phyloP scores from a whole-genome alignment of 2,888 invertebrate genomes.

The Latrodectus elegans region DNA sequence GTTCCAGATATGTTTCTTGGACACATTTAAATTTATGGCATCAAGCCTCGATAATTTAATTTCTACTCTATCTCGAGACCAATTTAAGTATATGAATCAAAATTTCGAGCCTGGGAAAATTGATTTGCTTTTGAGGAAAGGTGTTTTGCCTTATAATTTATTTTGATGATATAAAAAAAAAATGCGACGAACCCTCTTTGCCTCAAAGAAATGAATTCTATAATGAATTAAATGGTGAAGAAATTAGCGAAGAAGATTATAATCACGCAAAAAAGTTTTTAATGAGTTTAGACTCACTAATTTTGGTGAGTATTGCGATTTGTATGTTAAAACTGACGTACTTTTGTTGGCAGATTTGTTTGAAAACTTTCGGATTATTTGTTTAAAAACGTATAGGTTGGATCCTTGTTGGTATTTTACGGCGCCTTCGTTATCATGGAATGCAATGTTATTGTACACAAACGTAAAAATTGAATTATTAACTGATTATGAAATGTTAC shows the following conservation, averaged over 20 bases:
- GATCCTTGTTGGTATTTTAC: conserved; percentile 72
- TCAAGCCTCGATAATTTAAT: neutral
- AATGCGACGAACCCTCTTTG: neutral
- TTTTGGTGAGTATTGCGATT: conserved; percentile 71
- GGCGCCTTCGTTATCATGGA: conserved; percentile 73
- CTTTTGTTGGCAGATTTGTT: conserved; percentile 73
- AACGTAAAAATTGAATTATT: conserved; percentile 72
- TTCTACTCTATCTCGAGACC: neutral
- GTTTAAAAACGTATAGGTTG: conserved; percentile 71
- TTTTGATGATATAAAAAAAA: neutral
- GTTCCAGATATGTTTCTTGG: neutral
- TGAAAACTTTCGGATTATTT: conserved; percentile 73
- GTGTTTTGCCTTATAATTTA: no score
- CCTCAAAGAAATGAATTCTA: conserved; percentile 1
- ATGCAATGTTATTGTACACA: conserved; percentile 72
- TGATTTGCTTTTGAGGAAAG: no score
- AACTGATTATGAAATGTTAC: conserved; percentile 72
- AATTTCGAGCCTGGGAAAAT: no score
- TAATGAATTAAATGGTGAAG: no score
- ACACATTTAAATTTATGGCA: neutral
- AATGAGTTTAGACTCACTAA: no score
- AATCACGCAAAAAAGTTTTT: no score
- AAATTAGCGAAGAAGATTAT: no score
- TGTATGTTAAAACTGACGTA: conserved; percentile 72
- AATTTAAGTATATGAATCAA: no score